Conservation (phyloP, 2,797 vertebrate genomes). For the Diceros bicornis region DNA sequence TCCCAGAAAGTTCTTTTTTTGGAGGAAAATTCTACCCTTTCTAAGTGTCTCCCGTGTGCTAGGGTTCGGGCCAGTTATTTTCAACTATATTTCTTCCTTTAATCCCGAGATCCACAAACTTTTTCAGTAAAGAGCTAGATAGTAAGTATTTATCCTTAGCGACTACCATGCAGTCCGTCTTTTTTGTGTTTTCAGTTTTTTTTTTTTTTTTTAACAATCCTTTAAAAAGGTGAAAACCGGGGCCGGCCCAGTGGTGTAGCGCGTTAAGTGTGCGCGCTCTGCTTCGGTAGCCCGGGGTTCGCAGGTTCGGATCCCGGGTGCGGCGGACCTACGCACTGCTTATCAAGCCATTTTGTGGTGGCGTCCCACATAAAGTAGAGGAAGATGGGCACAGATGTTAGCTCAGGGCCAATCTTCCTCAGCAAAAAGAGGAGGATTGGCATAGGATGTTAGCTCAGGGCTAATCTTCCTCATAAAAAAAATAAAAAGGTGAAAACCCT, state of each 20-base stretch:
- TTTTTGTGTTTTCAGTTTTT: not conserved
- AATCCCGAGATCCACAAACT: not conserved
- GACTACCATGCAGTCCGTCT: accelerated
- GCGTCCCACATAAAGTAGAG: too few relatives aligned
- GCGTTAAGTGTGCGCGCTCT: too few relatives aligned
- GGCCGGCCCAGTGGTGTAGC: too few relatives aligned
- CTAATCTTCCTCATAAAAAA: too few relatives aligned
- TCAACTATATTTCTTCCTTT: not conserved
- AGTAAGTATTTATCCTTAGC: not conserved
- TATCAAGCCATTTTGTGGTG: too few relatives aligned
- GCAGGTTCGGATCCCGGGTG: too few relatives aligned
- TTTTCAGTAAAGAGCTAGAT: not conserved
- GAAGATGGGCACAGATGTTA: too few relatives aligned
- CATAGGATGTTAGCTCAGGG: too few relatives aligned
- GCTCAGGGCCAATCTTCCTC: too few relatives aligned
- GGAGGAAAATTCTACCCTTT: not conserved
- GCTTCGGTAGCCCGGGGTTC: too few relatives aligned
- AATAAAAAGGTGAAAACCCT: not conserved
- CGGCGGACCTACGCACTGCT: too few relatives aligned
- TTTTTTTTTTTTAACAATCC: not conserved
- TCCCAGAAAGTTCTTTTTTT: not conserved
- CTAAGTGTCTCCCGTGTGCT: not conserved
- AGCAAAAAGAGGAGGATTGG: too few relatives aligned
- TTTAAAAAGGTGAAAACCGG: not conserved
- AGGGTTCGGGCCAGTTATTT: not conserved